Evolutionary conservation across 2,888 invertebrate genomes (phyloP).

Genomic region (Eilema griseolum): DNA sequence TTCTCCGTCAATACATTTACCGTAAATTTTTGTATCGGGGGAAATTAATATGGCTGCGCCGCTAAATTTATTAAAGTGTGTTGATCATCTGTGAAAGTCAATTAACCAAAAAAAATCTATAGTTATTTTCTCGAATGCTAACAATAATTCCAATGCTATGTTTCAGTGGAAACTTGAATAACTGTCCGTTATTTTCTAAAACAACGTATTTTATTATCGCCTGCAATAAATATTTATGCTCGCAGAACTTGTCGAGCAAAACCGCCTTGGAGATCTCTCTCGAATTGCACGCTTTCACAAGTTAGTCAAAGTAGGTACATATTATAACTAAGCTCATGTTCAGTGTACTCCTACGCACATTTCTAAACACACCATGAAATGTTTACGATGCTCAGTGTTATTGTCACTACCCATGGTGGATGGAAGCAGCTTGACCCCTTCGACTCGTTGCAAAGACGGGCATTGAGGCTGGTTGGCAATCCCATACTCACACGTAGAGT

Average conservation of each 20-base stretch:
- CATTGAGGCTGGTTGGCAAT: no score
- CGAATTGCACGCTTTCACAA: constrained; percentile 39
- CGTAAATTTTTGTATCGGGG: no score
- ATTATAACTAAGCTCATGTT: background rate
- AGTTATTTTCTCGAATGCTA: background rate
- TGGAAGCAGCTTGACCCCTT: no score
- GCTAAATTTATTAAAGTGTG: no score
- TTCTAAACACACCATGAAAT: background rate
- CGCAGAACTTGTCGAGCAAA: constrained; percentile 9
- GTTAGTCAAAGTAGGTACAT: constrained; percentile 10
- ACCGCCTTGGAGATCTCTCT: constrained; percentile 25
- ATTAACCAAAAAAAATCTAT: background rate
- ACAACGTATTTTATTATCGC: background rate
- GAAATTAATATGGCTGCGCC: no score
- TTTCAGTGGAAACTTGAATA: background rate
- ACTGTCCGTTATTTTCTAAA: background rate
- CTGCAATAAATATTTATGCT: constrained; percentile 2
- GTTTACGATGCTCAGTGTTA: no score
- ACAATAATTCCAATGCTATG: background rate
- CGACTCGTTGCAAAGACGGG: no score
- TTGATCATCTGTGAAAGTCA: no score
- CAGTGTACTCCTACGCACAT: constrained; percentile 1
- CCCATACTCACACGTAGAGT: no score
- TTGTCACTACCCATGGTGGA: no score
- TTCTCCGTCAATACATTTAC: no score